A percentile compares a stretch with the other conserved stretches of the same genome.
Conservation (phyloP, 2,113 vertebrate genomes). For the Zapornia atra region DNA sequence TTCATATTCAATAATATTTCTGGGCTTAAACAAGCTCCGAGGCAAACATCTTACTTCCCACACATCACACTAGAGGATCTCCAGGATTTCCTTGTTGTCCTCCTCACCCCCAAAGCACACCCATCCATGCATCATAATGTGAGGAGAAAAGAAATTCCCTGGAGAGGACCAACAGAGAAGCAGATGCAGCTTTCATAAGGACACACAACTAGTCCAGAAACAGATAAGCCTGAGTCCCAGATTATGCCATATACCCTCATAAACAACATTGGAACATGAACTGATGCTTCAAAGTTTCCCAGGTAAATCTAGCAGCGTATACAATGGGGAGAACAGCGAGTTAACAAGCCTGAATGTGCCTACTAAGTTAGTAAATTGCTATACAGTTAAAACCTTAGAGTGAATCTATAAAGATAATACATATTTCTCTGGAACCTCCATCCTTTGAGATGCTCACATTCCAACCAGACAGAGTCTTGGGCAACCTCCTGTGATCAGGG, state of each 20-base stretch:
- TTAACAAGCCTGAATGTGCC: background rate
- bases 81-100: background rate
- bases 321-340: background rate
- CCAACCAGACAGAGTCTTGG: rapidly evolving
- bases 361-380: background rate
- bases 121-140: background rate
- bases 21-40: background rate
- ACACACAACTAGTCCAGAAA: background rate
- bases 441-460: background rate
- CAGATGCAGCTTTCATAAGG: background rate
- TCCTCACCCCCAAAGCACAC: background rate
- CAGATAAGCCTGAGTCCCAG: background rate
- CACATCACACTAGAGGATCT: background rate
- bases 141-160: background rate
- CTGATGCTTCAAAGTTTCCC: background rate
- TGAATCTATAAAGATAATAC: background rate
- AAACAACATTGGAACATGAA: background rate
- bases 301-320: background rate
- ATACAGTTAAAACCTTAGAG: background rate
- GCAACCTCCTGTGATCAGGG: background rate
- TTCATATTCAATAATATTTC: background rate
- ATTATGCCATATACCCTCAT: background rate
- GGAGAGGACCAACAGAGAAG: background rate
- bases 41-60: background rate
- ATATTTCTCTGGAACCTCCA: background rate